Evolutionary conservation across 1,140 invertebrate species (phyloP).

Genomic region (Amphibalanus amphitrite): DNA sequence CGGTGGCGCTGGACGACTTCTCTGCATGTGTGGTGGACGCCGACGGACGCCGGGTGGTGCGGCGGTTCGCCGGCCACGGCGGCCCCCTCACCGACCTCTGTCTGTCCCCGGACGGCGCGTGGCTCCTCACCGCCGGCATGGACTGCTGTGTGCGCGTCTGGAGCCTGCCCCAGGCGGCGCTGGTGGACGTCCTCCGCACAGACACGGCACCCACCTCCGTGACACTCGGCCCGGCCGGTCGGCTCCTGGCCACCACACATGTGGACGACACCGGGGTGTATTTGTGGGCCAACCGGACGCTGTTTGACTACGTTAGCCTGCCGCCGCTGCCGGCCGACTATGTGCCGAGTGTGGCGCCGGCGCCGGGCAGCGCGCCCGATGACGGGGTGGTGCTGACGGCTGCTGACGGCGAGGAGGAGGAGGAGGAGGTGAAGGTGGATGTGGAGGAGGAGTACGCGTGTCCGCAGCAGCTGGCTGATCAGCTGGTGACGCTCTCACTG

Average conservation of each 20-base stretch:
- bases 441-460: slow-evolving; percentile 39
- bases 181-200: slow-evolving; percentile 37
- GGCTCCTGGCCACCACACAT: slow-evolving; percentile 77
- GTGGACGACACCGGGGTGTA: slow-evolving; percentile 75
- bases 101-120: slow-evolving; percentile 73
- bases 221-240: slow-evolving; percentile 72
- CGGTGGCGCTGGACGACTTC: too few relatives aligned
- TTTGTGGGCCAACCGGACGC: slow-evolving; percentile 77
- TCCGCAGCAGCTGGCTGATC: slow-evolving; percentile 50
- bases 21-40: too few relatives aligned
- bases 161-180: slow-evolving; percentile 61
- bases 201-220: slow-evolving; percentile 62
- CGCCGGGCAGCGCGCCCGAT: slow-evolving; percentile 17
- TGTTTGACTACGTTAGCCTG: slow-evolving; percentile 63
- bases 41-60: too few relatives aligned
- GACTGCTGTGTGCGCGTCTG: slow-evolving; percentile 74
- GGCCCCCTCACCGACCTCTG: slow-evolving; percentile 62
- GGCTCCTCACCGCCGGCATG: slow-evolving; percentile 72
- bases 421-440: slow-evolving; percentile 29
- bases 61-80: slow-evolving; percentile 30
- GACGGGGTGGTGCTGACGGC: slow-evolving; percentile 15
- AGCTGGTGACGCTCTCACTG: slow-evolving; percentile 70
- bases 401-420: slow-evolving; percentile 23
- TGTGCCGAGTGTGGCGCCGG: slow-evolving; percentile 31
- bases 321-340: slow-evolving; percentile 44